phyloP scores from a whole-genome alignment of 1,140 invertebrate species.

The Bombyx mori region DNA sequence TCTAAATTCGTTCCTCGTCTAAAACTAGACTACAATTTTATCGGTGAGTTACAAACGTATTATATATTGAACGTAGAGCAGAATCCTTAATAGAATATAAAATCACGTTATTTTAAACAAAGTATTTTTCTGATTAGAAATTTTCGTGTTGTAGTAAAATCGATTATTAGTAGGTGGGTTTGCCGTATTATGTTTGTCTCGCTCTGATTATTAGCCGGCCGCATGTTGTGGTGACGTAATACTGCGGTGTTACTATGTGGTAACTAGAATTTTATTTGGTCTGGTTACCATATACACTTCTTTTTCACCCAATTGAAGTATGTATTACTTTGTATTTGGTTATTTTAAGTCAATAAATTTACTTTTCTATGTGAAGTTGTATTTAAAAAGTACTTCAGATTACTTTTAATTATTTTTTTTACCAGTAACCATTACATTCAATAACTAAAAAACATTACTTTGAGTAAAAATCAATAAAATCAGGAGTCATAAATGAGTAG shows the following conservation, averaged over 20 bases:
- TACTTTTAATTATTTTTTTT: too few relatives aligned
- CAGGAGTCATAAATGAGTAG: too few relatives aligned
- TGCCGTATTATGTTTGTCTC: slow-evolving; percentile 37
- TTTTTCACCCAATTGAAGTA: too few relatives aligned
- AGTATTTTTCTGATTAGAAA: not conserved
- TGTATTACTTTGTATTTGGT: too few relatives aligned
- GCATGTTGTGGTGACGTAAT: slow-evolving; percentile 44
- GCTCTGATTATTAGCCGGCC: slow-evolving; percentile 45
- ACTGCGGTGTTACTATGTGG: slow-evolving; percentile 34
- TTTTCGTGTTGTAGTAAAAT: slow-evolving; percentile 44
- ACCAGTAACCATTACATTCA: too few relatives aligned
- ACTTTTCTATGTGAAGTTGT: too few relatives aligned
- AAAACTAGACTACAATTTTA: slow-evolving; percentile 43
- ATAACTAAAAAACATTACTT: too few relatives aligned
- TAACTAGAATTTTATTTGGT: slow-evolving; percentile 33
- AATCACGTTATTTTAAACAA: not conserved
- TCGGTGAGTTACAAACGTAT: slow-evolving; percentile 47
- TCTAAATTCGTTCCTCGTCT: slow-evolving; percentile 64
- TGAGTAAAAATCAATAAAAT: too few relatives aligned
- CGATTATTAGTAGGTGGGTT: slow-evolving; percentile 67
- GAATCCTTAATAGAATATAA: not conserved
- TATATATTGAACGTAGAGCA: slow-evolving; percentile 11
- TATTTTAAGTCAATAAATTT: too few relatives aligned
- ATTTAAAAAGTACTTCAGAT: too few relatives aligned
- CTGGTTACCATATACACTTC: slow-evolving; percentile 23